Percentiles rank a stretch among this genome's conserved stretches.
These are phyloP conservation scores for Hippopotamus amphibius DNA, from an alignment of 2,113 vertebrate genomes.

Conservation along the genomic window DNA sequence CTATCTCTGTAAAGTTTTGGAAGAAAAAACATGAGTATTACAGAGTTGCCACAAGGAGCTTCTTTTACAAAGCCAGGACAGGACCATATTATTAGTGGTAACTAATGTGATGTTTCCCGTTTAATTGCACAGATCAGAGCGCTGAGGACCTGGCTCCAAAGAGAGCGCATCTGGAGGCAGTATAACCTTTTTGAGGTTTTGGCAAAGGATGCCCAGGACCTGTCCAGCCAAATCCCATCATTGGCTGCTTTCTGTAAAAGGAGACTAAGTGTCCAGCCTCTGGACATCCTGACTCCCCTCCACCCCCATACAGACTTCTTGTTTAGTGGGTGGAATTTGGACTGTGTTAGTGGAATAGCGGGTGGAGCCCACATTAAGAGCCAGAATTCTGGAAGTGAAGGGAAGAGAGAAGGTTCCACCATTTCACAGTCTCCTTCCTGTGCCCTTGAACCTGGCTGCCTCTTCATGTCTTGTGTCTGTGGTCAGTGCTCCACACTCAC, in stretches of 20 bases:
- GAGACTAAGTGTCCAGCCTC: neutral
- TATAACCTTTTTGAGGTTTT: conserved; percentile 55
- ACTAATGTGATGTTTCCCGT: neutral
- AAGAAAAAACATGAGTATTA: neutral
- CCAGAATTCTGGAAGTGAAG: neutral
- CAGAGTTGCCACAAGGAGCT: conserved; percentile 14
- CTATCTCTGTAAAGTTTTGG: conserved; percentile 70
- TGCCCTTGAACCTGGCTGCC: neutral
- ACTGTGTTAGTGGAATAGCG: neutral
- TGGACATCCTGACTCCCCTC: neutral
- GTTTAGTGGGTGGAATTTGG: neutral
- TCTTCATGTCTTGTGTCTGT: neutral
- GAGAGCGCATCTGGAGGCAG: conserved; percentile 5
- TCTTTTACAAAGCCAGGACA: conserved; percentile 25
- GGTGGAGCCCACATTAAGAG: neutral
- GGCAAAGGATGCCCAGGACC: neutral
- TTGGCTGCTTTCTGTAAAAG: neutral
- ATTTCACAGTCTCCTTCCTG: neutral
- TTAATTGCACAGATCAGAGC: conserved; percentile 61
- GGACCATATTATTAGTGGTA: neutral
- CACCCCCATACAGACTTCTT: neutral
- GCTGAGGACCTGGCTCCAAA: neutral
- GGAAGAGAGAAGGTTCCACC: neutral
- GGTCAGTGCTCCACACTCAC: neutral
- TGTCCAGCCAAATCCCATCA: neutral